A percentile compares a stretch with the other conserved stretches of the same genome.
phyloP scores from a whole-genome alignment of 2,113 vertebrate genomes.

The Physeter macrocephalus region DNA sequence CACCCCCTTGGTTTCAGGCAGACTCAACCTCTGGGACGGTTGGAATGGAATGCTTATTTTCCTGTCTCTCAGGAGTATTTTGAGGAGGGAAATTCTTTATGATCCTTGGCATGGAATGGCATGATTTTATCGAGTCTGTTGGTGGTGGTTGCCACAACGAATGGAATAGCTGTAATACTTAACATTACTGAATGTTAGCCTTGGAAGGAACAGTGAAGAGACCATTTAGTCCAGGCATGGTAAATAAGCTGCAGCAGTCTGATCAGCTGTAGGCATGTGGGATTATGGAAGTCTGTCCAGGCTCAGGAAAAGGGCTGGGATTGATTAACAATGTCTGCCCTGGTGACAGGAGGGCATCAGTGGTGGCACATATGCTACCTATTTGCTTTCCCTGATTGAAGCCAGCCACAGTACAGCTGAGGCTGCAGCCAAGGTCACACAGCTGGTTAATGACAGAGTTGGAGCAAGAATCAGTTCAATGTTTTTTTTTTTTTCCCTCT shows the following conservation, averaged over 20 bases:
- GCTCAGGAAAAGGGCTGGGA: not conserved
- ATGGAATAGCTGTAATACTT: constrained; percentile 37
- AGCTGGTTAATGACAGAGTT: not conserved
- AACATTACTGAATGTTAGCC: not conserved
- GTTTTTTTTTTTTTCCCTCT: not conserved
- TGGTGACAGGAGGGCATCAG: not conserved
- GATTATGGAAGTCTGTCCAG: not conserved
- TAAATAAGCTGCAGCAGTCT: not conserved
- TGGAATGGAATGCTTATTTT: constrained; percentile 22
- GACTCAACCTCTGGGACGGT: not conserved
- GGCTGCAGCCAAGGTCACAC: not conserved
- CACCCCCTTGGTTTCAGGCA: not conserved
- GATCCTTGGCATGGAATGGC: constrained; percentile 29
- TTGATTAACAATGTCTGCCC: constrained; percentile 25
- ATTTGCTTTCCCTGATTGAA: not conserved
- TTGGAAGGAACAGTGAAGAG: not conserved
- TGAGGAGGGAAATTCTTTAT: constrained; percentile 24
- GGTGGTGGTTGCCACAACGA: constrained; percentile 47
- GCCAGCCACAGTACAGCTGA: not conserved
- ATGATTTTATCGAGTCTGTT: constrained; percentile 34
- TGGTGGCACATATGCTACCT: not conserved
- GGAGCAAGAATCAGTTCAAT: not conserved
- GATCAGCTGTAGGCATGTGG: not conserved
- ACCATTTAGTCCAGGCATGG: not conserved
- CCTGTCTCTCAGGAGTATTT: not conserved